Evolutionary conservation across 1,140 invertebrate genomes (phyloP), one percentile per base, ranked within the genome.

Genomic region (Drosophila pseudoananassae): DNA sequence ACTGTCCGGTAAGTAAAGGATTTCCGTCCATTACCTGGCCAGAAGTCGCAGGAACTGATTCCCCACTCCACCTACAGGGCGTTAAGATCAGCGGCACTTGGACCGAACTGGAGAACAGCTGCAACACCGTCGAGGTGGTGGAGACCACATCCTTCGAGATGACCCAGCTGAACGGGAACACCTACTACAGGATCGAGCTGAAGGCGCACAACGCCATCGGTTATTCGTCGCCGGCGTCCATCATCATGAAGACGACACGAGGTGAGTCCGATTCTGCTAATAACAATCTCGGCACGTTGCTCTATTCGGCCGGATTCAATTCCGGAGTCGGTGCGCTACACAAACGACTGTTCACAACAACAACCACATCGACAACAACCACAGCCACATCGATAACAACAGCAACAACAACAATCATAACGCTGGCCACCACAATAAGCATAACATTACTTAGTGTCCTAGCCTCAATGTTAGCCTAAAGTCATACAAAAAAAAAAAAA

Each of bases 201-300:
- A 93, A 94, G 80, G 97, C 97, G 10, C 96, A 96, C 80, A 98
- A 98, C 92, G 92, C 93, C 8, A 96, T 98, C 47, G 97, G 97
- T 46, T 95, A 92, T 90, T 97, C 97, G 71, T 92, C 94, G 43
- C 95, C 96, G 1, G 95, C 95, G 7, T 93, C 94, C 78, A 93
- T 96, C 49, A 94, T 95, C 83, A 93, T 98, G 82, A 96, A 95
- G 92, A 98, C 97, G 40, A 95, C 96, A 76, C 94, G 95, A 94
- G 97, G 97, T 97, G 94, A 96, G 95, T 91, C 80, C 74, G 90
- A 91, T 91, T 90, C 90, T 50, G 94, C 92, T 87, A 90, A 91
- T 89, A 92, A 91, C 79, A 90, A 92, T 90, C 84, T 92, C 55
- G 89, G 89, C 87, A 91, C 88, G 76, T 87, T 92, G 78, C 90